A percentile compares a stretch with the other conserved stretches of the same genome.
These are phyloP conservation scores for Argentina silus DNA, from an alignment of 2,797 vertebrate species.

Conservation along the genomic window DNA sequence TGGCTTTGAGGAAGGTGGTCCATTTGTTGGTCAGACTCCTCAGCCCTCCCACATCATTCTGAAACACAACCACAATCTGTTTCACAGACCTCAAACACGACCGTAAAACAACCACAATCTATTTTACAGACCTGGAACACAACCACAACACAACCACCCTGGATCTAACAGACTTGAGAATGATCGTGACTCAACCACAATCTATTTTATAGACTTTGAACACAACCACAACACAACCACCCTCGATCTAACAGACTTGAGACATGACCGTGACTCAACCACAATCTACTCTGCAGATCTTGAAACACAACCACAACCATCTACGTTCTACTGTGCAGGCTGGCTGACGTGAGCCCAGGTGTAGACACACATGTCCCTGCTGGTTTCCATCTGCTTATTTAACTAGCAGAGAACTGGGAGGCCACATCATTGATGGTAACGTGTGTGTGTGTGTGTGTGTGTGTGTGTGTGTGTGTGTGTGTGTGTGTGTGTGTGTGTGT, in stretches of 20 bases:
- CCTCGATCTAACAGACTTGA: neutral
- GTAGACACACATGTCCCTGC: conserved; percentile 58
- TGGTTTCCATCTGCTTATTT: conserved; percentile 46
- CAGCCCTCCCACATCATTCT: conserved; percentile 97
- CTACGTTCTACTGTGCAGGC: neutral
- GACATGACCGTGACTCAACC: conserved; percentile 2
- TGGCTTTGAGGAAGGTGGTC: conserved; percentile 97
- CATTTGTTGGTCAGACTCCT: conserved; percentile 98
- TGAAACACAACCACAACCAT: neutral
- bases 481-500: no score
- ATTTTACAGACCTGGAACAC: conserved; percentile 21
- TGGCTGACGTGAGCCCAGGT: neutral
- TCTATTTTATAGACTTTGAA: conserved; percentile 35
- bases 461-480: no score
- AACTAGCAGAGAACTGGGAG: conserved; percentile 37
- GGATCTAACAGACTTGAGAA: neutral
- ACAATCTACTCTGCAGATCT: conserved; percentile 37
- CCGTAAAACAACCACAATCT: conserved; percentile 13
- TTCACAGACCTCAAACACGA: neutral
- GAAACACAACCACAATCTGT: conserved; percentile 27
- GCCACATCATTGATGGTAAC: neutral
- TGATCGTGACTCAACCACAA: conserved; percentile 14
- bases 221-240: neutral
- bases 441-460: conserved; percentile 8
- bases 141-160: neutral